Base-by-base conservation (phyloP, 2,888 invertebrate genomes). In the Syrphus vitripennis region DNA sequence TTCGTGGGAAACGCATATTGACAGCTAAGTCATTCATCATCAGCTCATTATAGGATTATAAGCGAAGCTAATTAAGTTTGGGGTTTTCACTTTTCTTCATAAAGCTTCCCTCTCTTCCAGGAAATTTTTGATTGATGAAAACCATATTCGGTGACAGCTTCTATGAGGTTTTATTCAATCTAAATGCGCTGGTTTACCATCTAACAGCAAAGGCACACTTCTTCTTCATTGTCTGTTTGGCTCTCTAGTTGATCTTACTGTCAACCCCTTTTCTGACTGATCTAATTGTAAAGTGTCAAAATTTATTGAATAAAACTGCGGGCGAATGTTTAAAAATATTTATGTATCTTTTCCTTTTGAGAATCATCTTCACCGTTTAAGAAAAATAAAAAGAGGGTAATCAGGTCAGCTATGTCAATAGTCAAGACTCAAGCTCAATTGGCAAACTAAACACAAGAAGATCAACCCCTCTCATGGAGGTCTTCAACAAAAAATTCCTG, bases 201-300 rank as follows among this genome's bases (percentile, higher is more conserved):
- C n/a, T n/a, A n/a, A n/a, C 10, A 37, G 34, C 19, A 34, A 40
- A 42, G 19, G 57, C 71, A 74, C 74, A 61, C 67, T 74, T 67
- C 61, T 74, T 57, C 65, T 29, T 37, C n/a, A n/a, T n/a, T 31
- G 26, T 37, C 19, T 57, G 0, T 24, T 19, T n/a, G n/a, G n/a
- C n/a, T n/a, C n/a, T 34, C 9, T 10, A 61, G 16, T 67, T 83
- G 83, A 83, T 76, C 80, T 75, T 40, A 48, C 57, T 81, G 84
- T 84, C 81, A 84, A 81, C 65, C 65, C 45, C 67, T 45, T 63
- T 26, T 55, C 21, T 42, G 61, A 34, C 61, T 76, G 75, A 72
- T 80, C 80, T 76, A 80, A 80, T 84, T 80, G 48, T 67, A 71
- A 80, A 69, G 69, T 79, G 83, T 78, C 78, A 76, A 79, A 70